A percentile compares a stretch with the other conserved stretches of the same genome.
phyloP scores from a whole-genome alignment of 2,888 invertebrate species.

The Lycophotia porphyrea region DNA sequence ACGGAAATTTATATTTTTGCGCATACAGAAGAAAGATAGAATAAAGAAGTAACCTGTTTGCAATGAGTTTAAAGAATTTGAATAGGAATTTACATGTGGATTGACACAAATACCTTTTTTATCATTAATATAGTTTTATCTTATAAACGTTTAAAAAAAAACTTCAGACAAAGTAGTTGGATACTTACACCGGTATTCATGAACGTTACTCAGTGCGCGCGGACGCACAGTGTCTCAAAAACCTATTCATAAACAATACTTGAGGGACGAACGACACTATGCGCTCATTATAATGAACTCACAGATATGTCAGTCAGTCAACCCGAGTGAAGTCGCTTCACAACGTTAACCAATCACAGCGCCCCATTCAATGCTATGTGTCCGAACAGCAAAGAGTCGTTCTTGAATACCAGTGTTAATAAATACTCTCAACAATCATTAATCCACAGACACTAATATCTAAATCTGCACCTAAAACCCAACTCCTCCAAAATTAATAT shows the following conservation, averaged over 20 bases:
- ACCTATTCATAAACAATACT: too few species aligned
- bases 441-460: not conserved
- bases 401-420: too few species aligned
- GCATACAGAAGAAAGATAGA: not conserved
- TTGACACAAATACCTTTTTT: not conserved
- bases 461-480: constrained; percentile 31
- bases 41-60: not conserved
- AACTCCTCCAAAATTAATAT: constrained; percentile 61
- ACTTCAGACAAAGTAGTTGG: not conserved
- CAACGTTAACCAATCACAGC: too few species aligned
- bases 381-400: too few species aligned
- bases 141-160: not conserved
- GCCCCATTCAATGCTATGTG: too few species aligned
- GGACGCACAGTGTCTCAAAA: too few species aligned
- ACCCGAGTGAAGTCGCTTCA: too few species aligned
- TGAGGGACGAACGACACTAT: too few species aligned
- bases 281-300: too few species aligned
- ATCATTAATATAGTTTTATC: not conserved
- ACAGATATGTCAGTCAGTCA: too few species aligned
- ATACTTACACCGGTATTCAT: too few species aligned
- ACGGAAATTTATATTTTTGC: not conserved
- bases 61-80: not conserved
- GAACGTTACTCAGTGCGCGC: too few species aligned
- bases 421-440: not conserved
- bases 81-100: not conserved